phyloP scores from a whole-genome alignment of 2,797 vertebrate genomes.

The Cryptoblepharus egeriae region DNA sequence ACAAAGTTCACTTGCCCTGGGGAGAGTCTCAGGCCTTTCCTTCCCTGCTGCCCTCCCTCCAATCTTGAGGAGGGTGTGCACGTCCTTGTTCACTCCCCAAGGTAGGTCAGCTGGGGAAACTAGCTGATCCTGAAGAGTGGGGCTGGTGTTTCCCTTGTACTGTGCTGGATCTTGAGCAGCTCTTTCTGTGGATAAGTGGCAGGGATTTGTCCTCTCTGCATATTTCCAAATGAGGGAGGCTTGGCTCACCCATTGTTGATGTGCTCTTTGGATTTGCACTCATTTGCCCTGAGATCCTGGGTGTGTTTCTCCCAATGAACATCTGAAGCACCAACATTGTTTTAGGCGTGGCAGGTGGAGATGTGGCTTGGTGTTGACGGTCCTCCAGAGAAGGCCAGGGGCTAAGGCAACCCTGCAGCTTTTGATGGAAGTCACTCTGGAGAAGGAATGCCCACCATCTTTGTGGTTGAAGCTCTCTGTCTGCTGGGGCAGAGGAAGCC shows the following conservation, averaged over 20 bases:
- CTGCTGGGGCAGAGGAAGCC: too few relatives aligned
- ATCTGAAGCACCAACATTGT: too few relatives aligned
- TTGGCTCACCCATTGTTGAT: neutral
- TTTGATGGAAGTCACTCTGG: neutral
- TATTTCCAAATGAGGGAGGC: neutral
- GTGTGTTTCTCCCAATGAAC: neutral
- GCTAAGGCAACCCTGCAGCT: too few relatives aligned
- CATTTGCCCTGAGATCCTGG: neutral
- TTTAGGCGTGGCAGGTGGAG: neutral
- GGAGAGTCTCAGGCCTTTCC: conserved; percentile 16
- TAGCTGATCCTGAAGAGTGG: neutral
- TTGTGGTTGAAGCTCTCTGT: neutral
- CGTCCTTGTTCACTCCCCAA: neutral
- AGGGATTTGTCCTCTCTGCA: fast-evolving
- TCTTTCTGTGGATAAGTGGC: neutral
- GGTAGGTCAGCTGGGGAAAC: neutral
- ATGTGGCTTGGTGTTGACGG: too few relatives aligned
- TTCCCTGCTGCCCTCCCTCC: neutral
- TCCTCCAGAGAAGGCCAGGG: neutral
- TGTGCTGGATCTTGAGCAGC: neutral
- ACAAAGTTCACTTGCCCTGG: neutral
- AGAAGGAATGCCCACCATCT: neutral
- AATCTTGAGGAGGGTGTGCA: too few relatives aligned
- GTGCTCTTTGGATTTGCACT: neutral
- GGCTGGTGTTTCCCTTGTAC: neutral